Conservation (phyloP, 2,888 invertebrate species). For the Lithophane semibrunnea region DNA sequence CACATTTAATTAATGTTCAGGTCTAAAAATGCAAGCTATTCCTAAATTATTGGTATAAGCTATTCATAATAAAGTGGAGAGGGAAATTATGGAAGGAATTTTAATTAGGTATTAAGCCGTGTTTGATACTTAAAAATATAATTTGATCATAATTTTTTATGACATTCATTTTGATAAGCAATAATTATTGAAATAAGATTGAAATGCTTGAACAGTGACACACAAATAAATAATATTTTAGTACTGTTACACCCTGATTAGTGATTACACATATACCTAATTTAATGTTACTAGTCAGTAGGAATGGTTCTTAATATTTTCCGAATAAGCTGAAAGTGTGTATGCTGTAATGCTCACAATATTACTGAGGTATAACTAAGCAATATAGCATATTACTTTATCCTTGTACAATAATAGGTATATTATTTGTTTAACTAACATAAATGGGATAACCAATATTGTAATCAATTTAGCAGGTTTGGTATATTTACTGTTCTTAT, state of each 20-base stretch:
- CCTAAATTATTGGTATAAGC: neutral
- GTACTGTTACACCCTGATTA: neutral
- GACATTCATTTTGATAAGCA: conserved; percentile 13
- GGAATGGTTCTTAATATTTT: neutral
- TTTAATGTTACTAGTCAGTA: neutral
- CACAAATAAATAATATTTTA: neutral
- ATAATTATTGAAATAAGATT: conserved; percentile 8
- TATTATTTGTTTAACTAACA: neutral
- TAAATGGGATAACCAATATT: conserved; percentile 10
- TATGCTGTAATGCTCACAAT: neutral
- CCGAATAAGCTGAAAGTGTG: conserved; percentile 21
- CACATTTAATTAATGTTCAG: neutral
- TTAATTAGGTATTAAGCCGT: conserved; percentile 23
- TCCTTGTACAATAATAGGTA: conserved; percentile 26
- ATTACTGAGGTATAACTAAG: neutral
- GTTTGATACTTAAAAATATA: conserved; percentile 27
- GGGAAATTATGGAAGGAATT: conserved; percentile 16
- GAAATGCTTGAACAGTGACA: conserved; percentile 4
- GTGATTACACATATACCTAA: neutral
- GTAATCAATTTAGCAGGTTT: neutral
- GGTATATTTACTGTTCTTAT: neutral
- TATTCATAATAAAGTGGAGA: neutral
- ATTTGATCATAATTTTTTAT: conserved; percentile 32
- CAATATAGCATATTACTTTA: conserved; percentile 7
- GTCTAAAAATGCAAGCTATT: neutral